These are phyloP conservation scores for Siniperca scherzeri DNA, from an alignment of 2,797 vertebrate genomes.

Conservation along the genomic window DNA sequence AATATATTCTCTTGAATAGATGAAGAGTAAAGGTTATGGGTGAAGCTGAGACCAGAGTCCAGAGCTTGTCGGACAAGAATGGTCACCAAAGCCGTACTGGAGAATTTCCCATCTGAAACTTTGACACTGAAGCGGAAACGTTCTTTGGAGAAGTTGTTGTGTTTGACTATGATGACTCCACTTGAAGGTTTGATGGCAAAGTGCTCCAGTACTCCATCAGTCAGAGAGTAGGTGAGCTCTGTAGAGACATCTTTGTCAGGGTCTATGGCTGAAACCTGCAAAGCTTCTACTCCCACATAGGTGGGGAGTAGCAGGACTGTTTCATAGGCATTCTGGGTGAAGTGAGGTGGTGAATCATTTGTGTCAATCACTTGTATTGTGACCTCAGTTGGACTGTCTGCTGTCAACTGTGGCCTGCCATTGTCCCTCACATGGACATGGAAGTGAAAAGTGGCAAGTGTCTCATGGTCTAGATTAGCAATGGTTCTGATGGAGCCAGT, in stretches of 20 bases:
- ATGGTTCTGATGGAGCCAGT: conserved; percentile 97
- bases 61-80: conserved; percentile 92
- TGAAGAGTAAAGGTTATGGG: conserved; percentile 90
- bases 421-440: conserved; percentile 96
- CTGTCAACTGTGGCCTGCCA: conserved; percentile 93
- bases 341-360: conserved; percentile 95
- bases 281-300: conserved; percentile 93
- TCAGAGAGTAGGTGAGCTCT: conserved; percentile 91
- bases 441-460: conserved; percentile 90
- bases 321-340: conserved; percentile 93
- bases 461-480: conserved; percentile 94
- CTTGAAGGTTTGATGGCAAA: conserved; percentile 91
- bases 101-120: conserved; percentile 97
- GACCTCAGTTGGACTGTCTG: conserved; percentile 94
- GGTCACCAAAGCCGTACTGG: conserved; percentile 91
- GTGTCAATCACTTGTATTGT: conserved; percentile 94
- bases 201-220: conserved; percentile 90
- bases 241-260: conserved; percentile 92
- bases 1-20: conserved; percentile 93
- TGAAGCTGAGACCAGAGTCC: conserved; percentile 95
- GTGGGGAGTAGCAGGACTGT: conserved; percentile 94
- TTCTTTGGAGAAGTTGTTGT: conserved; percentile 94
- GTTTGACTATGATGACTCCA: conserved; percentile 92
- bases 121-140: conserved; percentile 92
- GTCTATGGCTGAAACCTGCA: conserved; percentile 92